Base-by-base conservation (phyloP, 2,797 vertebrate species). In the Stomatorhinus walkeri region DNA sequence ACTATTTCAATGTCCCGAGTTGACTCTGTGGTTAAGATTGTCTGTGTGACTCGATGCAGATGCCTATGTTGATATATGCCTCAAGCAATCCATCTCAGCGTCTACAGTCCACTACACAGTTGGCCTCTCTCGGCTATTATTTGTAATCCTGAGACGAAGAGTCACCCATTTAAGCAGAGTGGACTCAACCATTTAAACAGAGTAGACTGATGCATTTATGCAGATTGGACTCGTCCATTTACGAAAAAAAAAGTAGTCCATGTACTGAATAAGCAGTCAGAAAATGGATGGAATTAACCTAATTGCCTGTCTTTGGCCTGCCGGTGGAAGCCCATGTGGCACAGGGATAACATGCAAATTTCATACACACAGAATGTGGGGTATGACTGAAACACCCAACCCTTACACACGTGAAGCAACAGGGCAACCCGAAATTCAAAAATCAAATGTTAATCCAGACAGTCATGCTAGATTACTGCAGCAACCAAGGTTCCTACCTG, bases 251-350 rank as follows among this genome's bases (percentile, higher is more conserved):
- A 19, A 46, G 72, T 46, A 81, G 40, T 4, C 12, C 19, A 81
- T 46, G 40, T 46, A 46, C 8, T 81, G 76, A 46, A 81, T 81
- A 43, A 46, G 40, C 19, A 81, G 72, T 81, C 16, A 0, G 76
- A 46, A 81, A 10, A 46, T 81, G 19, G 76, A 81, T 81, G 76
- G 76, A n/a, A 81, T 81, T 81, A 81, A 81, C 40, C 76, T 81
- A 81, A 81, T 43, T 81, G 76, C 32, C 32, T 40, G 68, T 72
- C 68, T 72, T 36, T 72, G 68, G 68, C 32, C 68, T 72, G 68
- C 68, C 4, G 32, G 32, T 72, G 68, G 12, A 72, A 72, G 6
- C 32, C 68, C 14, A 7, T 36, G 68, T 36, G 68, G 28, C 14
- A 72, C 68, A 72, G 68, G 16, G 68, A 72, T 12, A 36, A 72